Base-by-base conservation (phyloP, 2,797 vertebrate genomes). In the Coranthus polyacanthus region DNA sequence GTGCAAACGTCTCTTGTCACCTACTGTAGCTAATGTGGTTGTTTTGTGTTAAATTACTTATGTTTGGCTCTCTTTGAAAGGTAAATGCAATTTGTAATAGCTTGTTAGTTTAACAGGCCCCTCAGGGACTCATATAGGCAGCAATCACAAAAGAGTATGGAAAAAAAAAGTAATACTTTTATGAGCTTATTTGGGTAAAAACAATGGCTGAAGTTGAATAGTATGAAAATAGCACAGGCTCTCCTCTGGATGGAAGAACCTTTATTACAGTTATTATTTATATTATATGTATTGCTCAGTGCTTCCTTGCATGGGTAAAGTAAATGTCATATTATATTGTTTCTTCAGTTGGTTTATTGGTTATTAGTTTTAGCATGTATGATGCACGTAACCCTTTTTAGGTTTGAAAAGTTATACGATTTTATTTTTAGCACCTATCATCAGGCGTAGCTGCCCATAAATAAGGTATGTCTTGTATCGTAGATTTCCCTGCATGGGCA, bases 41-140 rank as follows among this genome's bases (percentile, higher is more conserved):
- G 68, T 81, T 88, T 68, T 83, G 62, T 75, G 57, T 80, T 76
- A 84, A 81, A 82, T 84, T 85, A 81, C 80, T 81, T 54, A 56
- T 79, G 79, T 86, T 84, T 76, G 79, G 69, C 72, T 36, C 37
- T 52, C 57, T 89, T 87, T 85, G 39, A 89, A 88, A 82, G 76
- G 58, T 55, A 63, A 79, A 79, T 66, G 55, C 52, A 70, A 88
- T 88, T 89, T 88, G 83, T 88, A 85, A 84, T 72, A 61, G 78
- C 69, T 58, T 79, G 75, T 81, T 88, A 75, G 61, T 85, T 88
- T 82, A 81, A 84, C 68, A 66, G 71, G 72, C 72, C 63, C 57
- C 68, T 56, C 32, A 63, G 77, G 82, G 67, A 63, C 63, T 20
- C 37, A 12, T 41, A 38, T 18, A 53, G 36, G 38, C 54, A 63